Percentiles rank a stretch among this genome's conserved stretches.
Conservation (phyloP, 2,113 vertebrate genomes). For the Psittacula cyanocephala region DNA sequence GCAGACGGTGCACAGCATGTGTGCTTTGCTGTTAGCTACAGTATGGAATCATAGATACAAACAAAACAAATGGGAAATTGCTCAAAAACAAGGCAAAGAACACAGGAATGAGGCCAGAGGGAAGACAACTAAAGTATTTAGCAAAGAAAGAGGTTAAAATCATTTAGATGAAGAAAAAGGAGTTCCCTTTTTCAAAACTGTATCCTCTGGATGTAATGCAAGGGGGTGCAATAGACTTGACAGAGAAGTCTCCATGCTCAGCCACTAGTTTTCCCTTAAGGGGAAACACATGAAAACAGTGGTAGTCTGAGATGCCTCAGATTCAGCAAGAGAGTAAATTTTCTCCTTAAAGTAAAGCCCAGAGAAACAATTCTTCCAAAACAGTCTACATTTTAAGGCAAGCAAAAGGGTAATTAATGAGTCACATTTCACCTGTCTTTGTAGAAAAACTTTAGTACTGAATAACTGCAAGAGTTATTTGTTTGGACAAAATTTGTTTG, state of each 20-base stretch:
- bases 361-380: not conserved
- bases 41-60: not conserved
- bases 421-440: not conserved
- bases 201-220: not conserved
- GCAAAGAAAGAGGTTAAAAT: not conserved
- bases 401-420: not conserved
- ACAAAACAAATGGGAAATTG: not conserved
- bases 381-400: not conserved
- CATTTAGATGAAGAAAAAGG: not conserved
- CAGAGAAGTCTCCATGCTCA: not conserved
- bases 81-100: not conserved
- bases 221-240: not conserved
- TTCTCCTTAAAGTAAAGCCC: not conserved
- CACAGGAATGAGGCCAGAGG: not conserved
- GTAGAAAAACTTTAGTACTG: not conserved
- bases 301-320: not conserved
- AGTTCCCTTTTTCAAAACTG: not conserved
- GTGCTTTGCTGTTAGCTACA: not conserved
- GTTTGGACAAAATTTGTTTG: not conserved
- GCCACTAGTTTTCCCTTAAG: not conserved
- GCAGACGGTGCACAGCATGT: slow-evolving; percentile 27
- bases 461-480: not conserved
- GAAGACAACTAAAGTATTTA: not conserved
- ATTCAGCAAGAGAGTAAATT: not conserved
- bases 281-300: not conserved